These are phyloP conservation scores for Chroicocephalus ridibundus DNA, from an alignment of 2,113 vertebrate genomes.

Conservation along the genomic window DNA sequence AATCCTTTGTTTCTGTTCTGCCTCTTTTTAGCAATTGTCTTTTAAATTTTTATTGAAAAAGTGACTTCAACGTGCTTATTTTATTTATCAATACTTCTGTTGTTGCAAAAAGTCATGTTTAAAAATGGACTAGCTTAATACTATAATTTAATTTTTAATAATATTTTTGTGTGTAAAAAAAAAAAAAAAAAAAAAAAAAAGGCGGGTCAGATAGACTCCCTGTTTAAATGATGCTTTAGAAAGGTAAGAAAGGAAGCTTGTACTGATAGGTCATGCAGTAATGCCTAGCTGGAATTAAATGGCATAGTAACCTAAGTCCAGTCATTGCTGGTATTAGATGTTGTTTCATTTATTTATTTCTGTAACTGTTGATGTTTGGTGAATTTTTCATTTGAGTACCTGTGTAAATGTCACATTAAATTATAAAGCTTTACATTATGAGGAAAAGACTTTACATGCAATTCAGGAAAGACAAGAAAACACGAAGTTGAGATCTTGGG, in stretches of 20 bases:
- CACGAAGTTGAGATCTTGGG: background rate
- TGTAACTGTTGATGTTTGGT: background rate
- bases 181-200: background rate
- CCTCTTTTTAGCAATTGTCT: background rate
- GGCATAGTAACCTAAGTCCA: background rate
- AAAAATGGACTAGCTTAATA: background rate
- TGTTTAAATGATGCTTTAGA: background rate
- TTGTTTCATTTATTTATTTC: background rate
- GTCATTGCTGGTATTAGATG: background rate
- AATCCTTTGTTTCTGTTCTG: background rate
- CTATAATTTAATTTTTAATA: background rate
- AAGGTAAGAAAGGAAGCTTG: background rate
- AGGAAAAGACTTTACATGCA: background rate
- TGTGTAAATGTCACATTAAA: background rate
- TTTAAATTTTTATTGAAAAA: background rate
- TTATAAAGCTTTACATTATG: background rate
- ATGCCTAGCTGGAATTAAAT: background rate
- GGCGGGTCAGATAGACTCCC: background rate
- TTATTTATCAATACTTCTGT: background rate
- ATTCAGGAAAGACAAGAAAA: background rate
- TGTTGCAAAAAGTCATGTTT: background rate
- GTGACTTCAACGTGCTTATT: background rate
- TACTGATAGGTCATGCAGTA: background rate
- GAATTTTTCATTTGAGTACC: background rate
- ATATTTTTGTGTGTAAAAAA: background rate